Evolutionary conservation across 2,888 invertebrate genomes (phyloP).

Genomic region (Pristionchus japonicus): DNA sequence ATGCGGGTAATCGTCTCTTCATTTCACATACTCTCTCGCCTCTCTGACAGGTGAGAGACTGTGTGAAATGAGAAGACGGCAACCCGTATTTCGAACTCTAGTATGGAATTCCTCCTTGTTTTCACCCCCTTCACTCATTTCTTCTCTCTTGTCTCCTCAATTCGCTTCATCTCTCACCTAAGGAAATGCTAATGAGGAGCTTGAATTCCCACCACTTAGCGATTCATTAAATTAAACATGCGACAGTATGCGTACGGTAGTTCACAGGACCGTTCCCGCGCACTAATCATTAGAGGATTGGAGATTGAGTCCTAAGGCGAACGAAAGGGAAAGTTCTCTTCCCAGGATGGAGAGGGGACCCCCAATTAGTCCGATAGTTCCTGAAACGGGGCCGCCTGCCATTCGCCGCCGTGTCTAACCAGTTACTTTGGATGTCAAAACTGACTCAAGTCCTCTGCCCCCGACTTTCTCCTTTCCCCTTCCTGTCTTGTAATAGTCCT

Average conservation of each 20-base stretch:
- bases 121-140: no score
- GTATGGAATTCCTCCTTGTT: no score
- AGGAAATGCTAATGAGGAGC: no score
- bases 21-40: background rate
- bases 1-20: background rate
- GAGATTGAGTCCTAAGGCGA: background rate
- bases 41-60: background rate
- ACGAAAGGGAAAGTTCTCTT: background rate
- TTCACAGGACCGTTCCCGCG: background rate
- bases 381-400: slow-evolving; percentile 34
- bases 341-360: background rate
- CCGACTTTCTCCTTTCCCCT: background rate
- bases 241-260: background rate
- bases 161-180: no score
- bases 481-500: slow-evolving; percentile 27
- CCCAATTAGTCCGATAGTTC: slow-evolving; percentile 28
- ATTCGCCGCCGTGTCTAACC: background rate
- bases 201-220: background rate
- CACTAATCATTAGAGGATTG: background rate
- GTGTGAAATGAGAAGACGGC: background rate
- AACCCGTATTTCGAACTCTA: no score
- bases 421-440: background rate
- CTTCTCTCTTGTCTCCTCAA: no score
- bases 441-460: background rate
- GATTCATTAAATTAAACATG: background rate